Conservation (phyloP, 2,888 invertebrate species). For the Miltochrista miniata region DNA sequence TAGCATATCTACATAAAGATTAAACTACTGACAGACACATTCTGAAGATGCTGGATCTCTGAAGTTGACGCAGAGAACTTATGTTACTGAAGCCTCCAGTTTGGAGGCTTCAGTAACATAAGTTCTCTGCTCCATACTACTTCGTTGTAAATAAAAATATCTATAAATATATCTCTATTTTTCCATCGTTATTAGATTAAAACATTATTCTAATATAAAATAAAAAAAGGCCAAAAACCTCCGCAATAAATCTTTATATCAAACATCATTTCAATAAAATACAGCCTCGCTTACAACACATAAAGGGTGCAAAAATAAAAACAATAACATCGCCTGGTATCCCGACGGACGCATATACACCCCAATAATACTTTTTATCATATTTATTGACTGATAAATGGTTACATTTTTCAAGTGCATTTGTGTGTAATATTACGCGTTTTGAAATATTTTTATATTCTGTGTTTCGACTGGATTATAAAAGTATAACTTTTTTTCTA, state of each 20-base stretch:
- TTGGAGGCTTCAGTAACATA: no score
- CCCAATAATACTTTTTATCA: slow-evolving; percentile 82
- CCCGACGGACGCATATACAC: slow-evolving; percentile 74
- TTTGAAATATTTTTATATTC: slow-evolving; percentile 24
- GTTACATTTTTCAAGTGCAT: slow-evolving; percentile 70
- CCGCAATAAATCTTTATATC: slow-evolving; percentile 70
- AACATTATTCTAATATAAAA: slow-evolving; percentile 5
- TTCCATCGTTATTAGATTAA: neutral
- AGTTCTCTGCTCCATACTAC: no score
- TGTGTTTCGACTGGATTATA: slow-evolving; percentile 4
- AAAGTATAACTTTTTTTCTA: neutral
- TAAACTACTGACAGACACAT: no score
- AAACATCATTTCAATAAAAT: slow-evolving; percentile 73
- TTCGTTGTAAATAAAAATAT: no score
- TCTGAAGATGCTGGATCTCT: no score
- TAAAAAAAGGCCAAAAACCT: slow-evolving; percentile 22
- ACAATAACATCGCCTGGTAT: slow-evolving; percentile 68
- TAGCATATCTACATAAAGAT: no score
- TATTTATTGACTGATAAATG: slow-evolving; percentile 83
- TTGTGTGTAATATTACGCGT: slow-evolving; percentile 56
- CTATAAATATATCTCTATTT: no score
- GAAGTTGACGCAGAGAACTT: no score
- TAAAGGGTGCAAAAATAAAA: slow-evolving; percentile 76
- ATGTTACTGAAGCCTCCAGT: no score
- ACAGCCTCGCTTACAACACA: slow-evolving; percentile 60